Base-by-base conservation (phyloP, 2,888 invertebrate species). In the Lochmaea crataegi region DNA sequence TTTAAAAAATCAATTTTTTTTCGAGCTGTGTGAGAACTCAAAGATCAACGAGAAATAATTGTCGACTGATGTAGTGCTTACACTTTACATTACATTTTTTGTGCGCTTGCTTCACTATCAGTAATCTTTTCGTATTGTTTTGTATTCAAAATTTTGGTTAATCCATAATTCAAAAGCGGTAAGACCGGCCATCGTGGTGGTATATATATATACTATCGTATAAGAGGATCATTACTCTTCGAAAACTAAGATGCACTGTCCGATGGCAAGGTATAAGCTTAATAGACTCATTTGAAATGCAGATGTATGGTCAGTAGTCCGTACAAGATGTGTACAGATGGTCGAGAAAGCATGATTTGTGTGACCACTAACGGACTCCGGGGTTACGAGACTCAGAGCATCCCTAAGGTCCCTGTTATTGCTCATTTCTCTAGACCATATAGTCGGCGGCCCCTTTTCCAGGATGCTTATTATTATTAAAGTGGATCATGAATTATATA, bases 301-400 rank as follows among this genome's bases (percentile, higher is more conserved):
- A 85, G 84, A 85, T 84, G 83, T 84, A 85, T 83, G 84, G 82
- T 82, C 82, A 78, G 81, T 79, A 81, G 78, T 81, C 78, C 80
- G 75, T 75, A 77, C 78, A 81, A 82, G 85, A 85, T 83, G 84
- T 84, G 81, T 85, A 85, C 83, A 84, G 84, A 85, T 86, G 84
- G 83, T 79, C 80, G 80, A 80, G 81, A 80, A 80, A 82, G 83
- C 83, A 85, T 85, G 85, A 85, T 85, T 85, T 85, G 86, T 86
- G 83, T 80, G 83, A 84, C 85, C 85, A 81, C 85, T 82, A 83
- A 81, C 80, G 82, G 84, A 82, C 82, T 68, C 80, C 77, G 68
- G 71, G 77, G 71, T 73, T 72, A 70, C 67, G 71, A 38, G 53
- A 53, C 53, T 53, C n/a, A 53, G 18, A 53, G 75, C 72, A 65